Conservation (phyloP, 1,140 invertebrate species). For the Plutomurus gul region DNA sequence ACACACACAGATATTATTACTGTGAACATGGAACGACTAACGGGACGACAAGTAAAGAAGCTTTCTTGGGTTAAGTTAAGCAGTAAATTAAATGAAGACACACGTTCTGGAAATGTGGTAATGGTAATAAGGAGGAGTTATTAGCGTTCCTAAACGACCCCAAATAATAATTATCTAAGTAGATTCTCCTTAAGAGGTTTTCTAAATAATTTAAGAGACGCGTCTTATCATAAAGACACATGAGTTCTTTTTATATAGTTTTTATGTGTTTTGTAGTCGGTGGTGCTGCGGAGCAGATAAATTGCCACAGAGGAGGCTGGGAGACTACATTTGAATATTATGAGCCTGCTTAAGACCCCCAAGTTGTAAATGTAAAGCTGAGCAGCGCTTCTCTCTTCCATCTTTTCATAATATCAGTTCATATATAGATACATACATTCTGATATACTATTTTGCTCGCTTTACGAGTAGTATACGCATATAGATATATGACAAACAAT, state of each 20-base stretch:
- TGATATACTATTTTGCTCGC: too few relatives aligned
- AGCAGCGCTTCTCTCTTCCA: background rate
- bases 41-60: background rate
- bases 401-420: too few relatives aligned
- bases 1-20: background rate
- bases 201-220: conserved; percentile 26
- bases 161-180: conserved; percentile 28
- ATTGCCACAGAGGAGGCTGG: conserved; percentile 23
- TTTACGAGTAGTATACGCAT: too few relatives aligned
- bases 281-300: conserved; percentile 1
- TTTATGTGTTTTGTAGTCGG: conserved; percentile 5
- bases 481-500: too few relatives aligned
- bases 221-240: conserved; percentile 17
- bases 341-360: conserved; percentile 17
- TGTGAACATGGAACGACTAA: background rate
- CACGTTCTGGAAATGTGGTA: conserved; percentile 28
- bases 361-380: conserved; percentile 2
- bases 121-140: conserved; percentile 29
- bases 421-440: too few relatives aligned
- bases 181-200: conserved; percentile 27
- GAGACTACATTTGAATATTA: conserved; percentile 26
- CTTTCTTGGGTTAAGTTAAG: conserved; percentile 11
- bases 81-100: conserved; percentile 30
- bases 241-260: conserved; percentile 25
- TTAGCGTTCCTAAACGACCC: conserved; percentile 25